Percentiles rank a stretch among this genome's conserved stretches.
Evolutionary conservation across 1,140 invertebrate species (phyloP).

Genomic region (Samia ricini): DNA sequence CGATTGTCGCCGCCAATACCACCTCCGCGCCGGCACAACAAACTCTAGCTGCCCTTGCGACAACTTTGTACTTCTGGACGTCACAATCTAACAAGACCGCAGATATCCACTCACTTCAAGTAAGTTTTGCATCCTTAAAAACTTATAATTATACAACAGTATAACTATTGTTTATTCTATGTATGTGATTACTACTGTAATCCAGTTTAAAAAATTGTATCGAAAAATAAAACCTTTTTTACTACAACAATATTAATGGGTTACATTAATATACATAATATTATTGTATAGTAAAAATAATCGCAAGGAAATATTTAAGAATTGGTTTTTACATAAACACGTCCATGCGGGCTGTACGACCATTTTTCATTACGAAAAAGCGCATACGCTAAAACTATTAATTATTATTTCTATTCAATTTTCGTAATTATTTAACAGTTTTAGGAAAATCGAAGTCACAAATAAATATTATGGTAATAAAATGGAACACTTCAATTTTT

Average conservation of each 20-base stretch:
- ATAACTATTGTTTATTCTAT: too few relatives aligned
- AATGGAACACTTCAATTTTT: too few relatives aligned
- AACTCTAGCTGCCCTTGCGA: conserved; percentile 44
- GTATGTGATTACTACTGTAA: too few relatives aligned
- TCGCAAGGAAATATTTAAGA: not conserved
- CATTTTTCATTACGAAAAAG: not conserved
- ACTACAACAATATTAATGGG: too few relatives aligned
- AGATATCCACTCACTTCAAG: conserved; percentile 22
- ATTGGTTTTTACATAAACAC: not conserved
- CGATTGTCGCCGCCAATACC: conserved; percentile 20
- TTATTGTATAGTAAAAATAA: too few relatives aligned
- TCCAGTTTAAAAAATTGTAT: not conserved
- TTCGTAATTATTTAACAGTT: not conserved
- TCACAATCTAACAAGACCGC: not conserved
- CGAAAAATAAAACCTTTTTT: too few relatives aligned
- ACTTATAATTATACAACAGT: not conserved
- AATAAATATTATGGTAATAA: too few relatives aligned
- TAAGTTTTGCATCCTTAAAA: conserved; percentile 28
- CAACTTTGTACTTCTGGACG: conserved; percentile 46
- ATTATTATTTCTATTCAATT: not conserved
- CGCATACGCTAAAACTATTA: not conserved
- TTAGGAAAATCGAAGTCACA: too few relatives aligned
- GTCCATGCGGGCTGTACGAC: not conserved
- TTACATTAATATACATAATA: too few relatives aligned
- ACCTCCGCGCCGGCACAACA: conserved; percentile 49